Conservation (phyloP, 2,113 vertebrate species). For the Alectura lathami region DNA sequence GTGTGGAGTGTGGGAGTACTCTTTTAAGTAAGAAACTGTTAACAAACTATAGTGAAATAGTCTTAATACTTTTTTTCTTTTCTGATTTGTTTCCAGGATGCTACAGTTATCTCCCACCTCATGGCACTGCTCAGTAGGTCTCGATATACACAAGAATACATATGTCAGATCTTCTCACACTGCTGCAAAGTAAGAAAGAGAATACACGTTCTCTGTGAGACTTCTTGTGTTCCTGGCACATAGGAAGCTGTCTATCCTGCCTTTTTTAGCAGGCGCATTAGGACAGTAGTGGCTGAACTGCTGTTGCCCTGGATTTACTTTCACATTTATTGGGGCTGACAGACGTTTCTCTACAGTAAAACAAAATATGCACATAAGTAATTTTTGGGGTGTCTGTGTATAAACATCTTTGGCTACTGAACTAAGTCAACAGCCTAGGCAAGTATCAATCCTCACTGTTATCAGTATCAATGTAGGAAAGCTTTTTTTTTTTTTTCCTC, state of each 20-base stretch:
- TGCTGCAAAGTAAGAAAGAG: slow-evolving; percentile 95
- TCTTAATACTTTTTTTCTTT: slow-evolving; percentile 39
- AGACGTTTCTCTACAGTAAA: neutral
- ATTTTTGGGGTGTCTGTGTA: neutral
- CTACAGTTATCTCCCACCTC: slow-evolving; percentile 95
- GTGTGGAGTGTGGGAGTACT: neutral
- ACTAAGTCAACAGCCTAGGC: neutral
- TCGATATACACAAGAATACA: slow-evolving; percentile 94
- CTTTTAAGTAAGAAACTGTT: neutral
- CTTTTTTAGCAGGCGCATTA: neutral
- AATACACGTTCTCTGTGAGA: neutral
- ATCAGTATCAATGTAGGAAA: neutral
- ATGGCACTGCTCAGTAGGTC: slow-evolving; percentile 95
- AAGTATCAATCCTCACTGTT: neutral
- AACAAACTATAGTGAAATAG: neutral
- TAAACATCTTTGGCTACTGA: neutral
- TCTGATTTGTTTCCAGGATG: slow-evolving; percentile 80
- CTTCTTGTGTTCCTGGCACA: neutral
- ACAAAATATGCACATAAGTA: neutral
- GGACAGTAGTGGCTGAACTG: neutral
- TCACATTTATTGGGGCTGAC: neutral
- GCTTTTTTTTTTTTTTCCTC: neutral
- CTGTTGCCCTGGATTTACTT: neutral
- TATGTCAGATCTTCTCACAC: slow-evolving; percentile 99
- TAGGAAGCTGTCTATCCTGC: neutral